Percentiles rank a stretch among this genome's conserved stretches.
Conservation (phyloP, 2,113 vertebrate genomes). For the Mystacornis crossleyi region DNA sequence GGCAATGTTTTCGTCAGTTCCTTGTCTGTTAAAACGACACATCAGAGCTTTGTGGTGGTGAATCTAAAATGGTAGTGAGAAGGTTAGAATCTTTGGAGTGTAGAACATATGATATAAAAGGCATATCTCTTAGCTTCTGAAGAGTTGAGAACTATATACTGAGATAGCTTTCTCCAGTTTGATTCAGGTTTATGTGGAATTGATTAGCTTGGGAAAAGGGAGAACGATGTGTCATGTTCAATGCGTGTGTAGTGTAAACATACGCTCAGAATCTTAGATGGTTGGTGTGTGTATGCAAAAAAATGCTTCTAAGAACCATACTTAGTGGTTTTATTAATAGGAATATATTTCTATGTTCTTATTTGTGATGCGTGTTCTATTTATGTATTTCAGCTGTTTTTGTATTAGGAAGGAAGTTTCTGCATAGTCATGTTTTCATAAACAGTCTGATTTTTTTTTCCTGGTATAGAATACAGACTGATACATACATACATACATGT, state of each 20-base stretch:
- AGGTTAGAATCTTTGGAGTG: background rate
- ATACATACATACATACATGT: accelerated
- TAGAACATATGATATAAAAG: background rate
- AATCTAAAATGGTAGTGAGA: background rate
- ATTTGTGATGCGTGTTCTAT: background rate
- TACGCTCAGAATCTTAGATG: background rate
- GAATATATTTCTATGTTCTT: background rate
- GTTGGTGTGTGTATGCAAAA: background rate
- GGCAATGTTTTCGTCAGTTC: background rate
- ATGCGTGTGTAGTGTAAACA: background rate
- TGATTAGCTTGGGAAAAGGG: background rate
- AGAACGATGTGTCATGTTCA: background rate
- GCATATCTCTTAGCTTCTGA: background rate
- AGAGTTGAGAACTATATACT: background rate
- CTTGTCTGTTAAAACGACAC: background rate
- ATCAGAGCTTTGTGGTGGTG: background rate
- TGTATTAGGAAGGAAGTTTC: background rate
- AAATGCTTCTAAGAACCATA: background rate
- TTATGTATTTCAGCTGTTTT: background rate
- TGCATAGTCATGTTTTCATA: background rate
- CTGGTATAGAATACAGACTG: background rate
- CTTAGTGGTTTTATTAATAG: background rate
- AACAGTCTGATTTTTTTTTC: background rate
- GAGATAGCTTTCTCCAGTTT: background rate
- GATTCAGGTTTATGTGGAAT: background rate